phyloP scores from a whole-genome alignment of 2,113 vertebrate genomes.

The Accipiter virgatus region DNA sequence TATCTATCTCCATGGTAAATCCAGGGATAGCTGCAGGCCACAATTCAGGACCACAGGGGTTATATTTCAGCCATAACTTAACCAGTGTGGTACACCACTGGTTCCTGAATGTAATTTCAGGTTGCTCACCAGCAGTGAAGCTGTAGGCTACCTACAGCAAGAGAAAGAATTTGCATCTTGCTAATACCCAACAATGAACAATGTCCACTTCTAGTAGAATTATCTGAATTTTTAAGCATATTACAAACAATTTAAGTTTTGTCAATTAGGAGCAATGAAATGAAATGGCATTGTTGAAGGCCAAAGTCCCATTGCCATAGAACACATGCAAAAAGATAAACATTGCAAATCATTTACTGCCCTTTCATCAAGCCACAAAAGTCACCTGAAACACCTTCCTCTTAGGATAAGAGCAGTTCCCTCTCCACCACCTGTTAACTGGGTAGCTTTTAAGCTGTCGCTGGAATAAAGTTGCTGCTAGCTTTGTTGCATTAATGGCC shows the following conservation, averaged over 20 bases:
- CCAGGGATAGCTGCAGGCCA: not conserved
- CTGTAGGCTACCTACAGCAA: not conserved
- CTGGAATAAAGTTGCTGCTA: not conserved
- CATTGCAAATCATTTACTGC: not conserved
- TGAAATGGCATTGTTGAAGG: not conserved
- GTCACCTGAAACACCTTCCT: not conserved
- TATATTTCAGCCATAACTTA: not conserved
- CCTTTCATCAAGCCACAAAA: not conserved
- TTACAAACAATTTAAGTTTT: not conserved
- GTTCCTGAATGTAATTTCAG: not conserved
- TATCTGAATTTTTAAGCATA: not conserved
- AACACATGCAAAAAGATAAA: conserved; percentile 5
- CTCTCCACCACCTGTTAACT: not conserved
- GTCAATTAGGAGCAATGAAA: not conserved
- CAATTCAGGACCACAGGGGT: not conserved
- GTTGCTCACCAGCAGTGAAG: not conserved
- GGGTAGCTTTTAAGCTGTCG: not conserved
- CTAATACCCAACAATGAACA: not conserved
- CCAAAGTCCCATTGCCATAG: not conserved
- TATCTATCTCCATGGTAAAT: not conserved
- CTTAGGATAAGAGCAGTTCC: not conserved
- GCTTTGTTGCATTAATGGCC: not conserved
- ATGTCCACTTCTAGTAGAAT: not conserved
- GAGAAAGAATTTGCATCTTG: not conserved
- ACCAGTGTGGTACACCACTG: not conserved